These are phyloP conservation scores for Thecophora atra DNA, from an alignment of 2,888 invertebrate genomes.

Conservation along the genomic window DNA sequence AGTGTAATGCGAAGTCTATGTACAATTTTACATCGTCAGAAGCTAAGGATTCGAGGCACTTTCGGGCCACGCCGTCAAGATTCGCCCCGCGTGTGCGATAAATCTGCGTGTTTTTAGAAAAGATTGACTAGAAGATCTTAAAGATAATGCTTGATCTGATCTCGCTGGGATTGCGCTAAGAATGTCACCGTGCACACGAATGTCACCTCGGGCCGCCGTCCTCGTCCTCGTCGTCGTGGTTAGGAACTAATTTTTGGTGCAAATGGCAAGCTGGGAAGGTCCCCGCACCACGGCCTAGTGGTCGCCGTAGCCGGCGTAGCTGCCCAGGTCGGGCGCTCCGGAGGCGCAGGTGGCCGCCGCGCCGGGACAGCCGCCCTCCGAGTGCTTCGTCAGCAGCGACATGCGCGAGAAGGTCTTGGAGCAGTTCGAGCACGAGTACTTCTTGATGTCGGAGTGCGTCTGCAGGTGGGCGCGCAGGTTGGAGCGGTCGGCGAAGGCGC, in stretches of 20 bases:
- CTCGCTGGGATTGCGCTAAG: conserved; percentile 9
- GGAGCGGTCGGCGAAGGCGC: conserved; percentile 96
- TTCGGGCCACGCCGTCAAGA: conserved; percentile 50
- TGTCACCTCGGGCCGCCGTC: conserved; percentile 28
- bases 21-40: conserved; percentile 49
- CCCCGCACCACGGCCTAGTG: conserved; percentile 47
- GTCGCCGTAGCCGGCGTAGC: conserved; percentile 53
- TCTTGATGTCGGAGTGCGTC: conserved; percentile 97
- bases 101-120: conserved; percentile 48
- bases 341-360: conserved; percentile 18
- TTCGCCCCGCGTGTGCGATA: conserved; percentile 34
- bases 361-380: conserved; percentile 86
- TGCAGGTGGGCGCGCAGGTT: conserved; percentile 96
- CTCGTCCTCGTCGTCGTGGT: conserved; percentile 35
- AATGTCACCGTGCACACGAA: conserved; percentile 35
- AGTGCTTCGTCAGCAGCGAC: conserved; percentile 94
- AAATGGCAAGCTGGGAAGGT: conserved; percentile 52
- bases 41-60: conserved; percentile 48
- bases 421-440: conserved; percentile 93
- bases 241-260: conserved; percentile 67
- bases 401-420: conserved; percentile 96
- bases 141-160: background rate
- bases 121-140: conserved; percentile 56
- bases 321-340: conserved; percentile 37
- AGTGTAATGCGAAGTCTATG: conserved; percentile 42